Evolutionary conservation across 2,888 invertebrate species (phyloP).

Genomic region (Pollenia angustigena): DNA sequence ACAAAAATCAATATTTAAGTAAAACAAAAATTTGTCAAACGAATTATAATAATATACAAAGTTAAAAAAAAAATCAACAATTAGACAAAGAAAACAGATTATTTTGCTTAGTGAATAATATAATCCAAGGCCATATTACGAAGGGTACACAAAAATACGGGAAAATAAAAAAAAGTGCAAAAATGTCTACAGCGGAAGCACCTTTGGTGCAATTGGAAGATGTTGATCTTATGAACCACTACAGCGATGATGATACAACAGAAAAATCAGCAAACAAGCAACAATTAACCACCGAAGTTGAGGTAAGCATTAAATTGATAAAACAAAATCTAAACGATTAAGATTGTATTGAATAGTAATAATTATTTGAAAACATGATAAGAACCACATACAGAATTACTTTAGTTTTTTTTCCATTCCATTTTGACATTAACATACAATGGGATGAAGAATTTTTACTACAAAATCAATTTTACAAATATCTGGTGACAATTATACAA

Average conservation of each 20-base stretch:
- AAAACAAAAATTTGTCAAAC: constrained; percentile 35
- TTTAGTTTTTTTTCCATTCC: neutral
- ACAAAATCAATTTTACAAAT: neutral
- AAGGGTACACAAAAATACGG: constrained; percentile 2
- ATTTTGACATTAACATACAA: neutral
- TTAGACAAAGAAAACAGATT: constrained; percentile 36
- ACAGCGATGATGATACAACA: constrained; percentile 77
- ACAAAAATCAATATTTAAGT: constrained; percentile 65
- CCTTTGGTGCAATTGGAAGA: constrained; percentile 88
- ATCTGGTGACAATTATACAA: neutral
- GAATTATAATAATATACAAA: constrained; percentile 39
- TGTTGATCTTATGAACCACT: constrained; percentile 81
- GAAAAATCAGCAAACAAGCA: constrained; percentile 77
- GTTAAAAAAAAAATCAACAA: constrained; percentile 17
- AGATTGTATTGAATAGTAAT: neutral
- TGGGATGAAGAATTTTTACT: neutral
- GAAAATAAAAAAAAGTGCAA: constrained; percentile 23
- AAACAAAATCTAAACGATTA: neutral
- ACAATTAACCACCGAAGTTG: constrained; percentile 73
- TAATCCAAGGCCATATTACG: constrained; percentile 52
- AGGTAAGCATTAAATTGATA: constrained; percentile 51
- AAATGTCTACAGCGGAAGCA: constrained; percentile 87
- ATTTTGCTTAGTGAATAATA: constrained; percentile 53
- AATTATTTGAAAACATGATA: neutral
- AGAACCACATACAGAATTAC: constrained; percentile 10